Conservation (phyloP, 2,113 vertebrate genomes). For the Polyodon spathula region DNA sequence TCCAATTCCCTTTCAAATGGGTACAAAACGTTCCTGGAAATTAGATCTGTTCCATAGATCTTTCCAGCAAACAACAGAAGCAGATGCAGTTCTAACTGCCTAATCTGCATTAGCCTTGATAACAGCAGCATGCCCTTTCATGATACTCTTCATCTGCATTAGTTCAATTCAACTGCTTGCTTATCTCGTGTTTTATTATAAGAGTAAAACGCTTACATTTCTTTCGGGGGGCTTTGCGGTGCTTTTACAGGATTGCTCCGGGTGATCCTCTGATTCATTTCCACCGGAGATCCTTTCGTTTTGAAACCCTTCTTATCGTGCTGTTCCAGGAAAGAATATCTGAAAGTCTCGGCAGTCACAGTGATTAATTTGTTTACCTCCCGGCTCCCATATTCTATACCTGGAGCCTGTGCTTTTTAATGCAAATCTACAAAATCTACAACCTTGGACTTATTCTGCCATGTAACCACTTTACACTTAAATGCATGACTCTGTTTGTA, state of each 20-base stretch:
- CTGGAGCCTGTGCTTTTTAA: neutral
- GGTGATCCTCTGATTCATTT: constrained; percentile 18
- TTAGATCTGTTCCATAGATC: too few species aligned
- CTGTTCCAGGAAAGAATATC: constrained; percentile 12
- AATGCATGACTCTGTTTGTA: constrained; percentile 10
- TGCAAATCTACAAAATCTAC: neutral
- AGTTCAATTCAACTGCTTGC: too few species aligned
- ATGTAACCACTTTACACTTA: constrained; percentile 16
- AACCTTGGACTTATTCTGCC: constrained; percentile 8
- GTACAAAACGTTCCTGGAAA: too few species aligned
- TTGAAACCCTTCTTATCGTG: constrained; percentile 9
- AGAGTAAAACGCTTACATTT: constrained; percentile 12
- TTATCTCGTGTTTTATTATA: too few species aligned
- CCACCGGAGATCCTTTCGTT: neutral
- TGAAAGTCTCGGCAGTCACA: constrained; percentile 7
- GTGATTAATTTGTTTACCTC: constrained; percentile 14
- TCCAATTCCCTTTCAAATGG: too few species aligned
- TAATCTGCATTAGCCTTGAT: too few species aligned
- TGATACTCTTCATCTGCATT: too few species aligned
- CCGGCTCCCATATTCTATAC: neutral
- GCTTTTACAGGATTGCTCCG: constrained; percentile 3
- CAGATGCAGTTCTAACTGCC: too few species aligned
- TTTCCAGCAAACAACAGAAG: too few species aligned
- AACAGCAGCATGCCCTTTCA: too few species aligned
- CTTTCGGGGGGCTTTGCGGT: neutral